Evolutionary conservation across 2,113 vertebrate genomes (phyloP).

Genomic region (Candoia aspera): DNA sequence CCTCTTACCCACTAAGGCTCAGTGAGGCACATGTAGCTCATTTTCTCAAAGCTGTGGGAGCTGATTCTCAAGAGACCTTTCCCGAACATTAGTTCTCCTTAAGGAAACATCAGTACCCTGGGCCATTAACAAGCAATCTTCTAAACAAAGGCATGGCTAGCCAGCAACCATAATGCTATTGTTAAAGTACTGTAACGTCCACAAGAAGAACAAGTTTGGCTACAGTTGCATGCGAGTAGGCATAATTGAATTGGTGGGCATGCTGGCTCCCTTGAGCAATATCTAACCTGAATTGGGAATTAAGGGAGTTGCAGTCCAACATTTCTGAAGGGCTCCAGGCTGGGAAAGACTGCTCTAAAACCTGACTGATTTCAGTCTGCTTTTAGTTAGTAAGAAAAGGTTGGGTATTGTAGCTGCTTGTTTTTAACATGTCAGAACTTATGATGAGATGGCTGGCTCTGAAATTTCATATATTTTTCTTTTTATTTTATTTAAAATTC

Average conservation of each 20-base stretch:
- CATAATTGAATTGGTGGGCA: neutral
- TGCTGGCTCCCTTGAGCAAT: neutral
- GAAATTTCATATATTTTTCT: neutral
- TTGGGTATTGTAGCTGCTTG: neutral
- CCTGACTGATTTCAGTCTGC: neutral
- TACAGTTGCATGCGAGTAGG: neutral
- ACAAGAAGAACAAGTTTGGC: neutral
- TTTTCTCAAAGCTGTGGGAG: neutral
- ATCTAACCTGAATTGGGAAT: neutral
- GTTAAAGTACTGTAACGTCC: neutral
- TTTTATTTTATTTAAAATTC: neutral
- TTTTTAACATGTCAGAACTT: neutral
- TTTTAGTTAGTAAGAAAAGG: neutral
- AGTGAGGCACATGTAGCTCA: neutral
- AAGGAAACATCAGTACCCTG: neutral
- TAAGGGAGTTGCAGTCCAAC: neutral
- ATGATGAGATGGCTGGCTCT: neutral
- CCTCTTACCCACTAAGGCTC: neutral
- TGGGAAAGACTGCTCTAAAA: neutral
- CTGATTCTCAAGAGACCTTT: neutral
- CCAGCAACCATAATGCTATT: neutral
- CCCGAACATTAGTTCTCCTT: neutral
- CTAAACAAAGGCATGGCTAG: neutral
- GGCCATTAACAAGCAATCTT: neutral
- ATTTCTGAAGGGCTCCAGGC: neutral